Conservation (phyloP, 2,113 vertebrate genomes). For the Psammodynastes pulverulentus region DNA sequence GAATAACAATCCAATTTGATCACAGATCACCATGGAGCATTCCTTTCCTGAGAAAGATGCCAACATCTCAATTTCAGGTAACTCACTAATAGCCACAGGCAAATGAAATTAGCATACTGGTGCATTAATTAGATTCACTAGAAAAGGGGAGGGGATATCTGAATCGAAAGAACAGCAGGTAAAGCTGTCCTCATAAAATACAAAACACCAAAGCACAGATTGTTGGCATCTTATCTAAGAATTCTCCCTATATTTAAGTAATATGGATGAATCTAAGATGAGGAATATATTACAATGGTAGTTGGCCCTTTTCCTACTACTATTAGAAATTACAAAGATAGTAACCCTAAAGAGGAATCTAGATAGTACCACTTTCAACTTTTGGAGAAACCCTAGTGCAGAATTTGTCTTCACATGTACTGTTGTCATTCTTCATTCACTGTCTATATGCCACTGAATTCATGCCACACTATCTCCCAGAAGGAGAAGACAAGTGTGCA, state of each 20-base stretch:
- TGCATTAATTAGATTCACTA: constrained; percentile 51
- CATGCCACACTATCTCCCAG: not conserved
- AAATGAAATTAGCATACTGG: constrained; percentile 60
- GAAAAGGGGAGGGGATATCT: not conserved
- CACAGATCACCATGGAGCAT: constrained; percentile 53
- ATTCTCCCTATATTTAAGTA: not conserved
- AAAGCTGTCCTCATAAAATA: not conserved
- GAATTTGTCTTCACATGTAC: not conserved
- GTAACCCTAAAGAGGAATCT: not conserved
- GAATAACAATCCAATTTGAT: constrained; percentile 44
- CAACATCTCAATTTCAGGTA: constrained; percentile 49
- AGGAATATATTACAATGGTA: not conserved
- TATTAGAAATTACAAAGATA: not conserved
- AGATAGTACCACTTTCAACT: not conserved
- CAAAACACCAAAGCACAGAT: not conserved
- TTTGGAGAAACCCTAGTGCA: not conserved
- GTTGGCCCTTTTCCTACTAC: not conserved
- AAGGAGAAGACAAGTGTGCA: not conserved
- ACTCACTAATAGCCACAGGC: constrained; percentile 56
- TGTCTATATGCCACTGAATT: not conserved
- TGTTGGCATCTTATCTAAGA: not conserved
- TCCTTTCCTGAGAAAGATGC: constrained; percentile 33
- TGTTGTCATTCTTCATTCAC: not conserved
- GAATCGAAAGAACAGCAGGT: not conserved
- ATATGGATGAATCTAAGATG: no score